These are phyloP conservation scores for Brachyalestes nurse DNA, from an alignment of 2,797 vertebrate species.

Conservation along the genomic window DNA sequence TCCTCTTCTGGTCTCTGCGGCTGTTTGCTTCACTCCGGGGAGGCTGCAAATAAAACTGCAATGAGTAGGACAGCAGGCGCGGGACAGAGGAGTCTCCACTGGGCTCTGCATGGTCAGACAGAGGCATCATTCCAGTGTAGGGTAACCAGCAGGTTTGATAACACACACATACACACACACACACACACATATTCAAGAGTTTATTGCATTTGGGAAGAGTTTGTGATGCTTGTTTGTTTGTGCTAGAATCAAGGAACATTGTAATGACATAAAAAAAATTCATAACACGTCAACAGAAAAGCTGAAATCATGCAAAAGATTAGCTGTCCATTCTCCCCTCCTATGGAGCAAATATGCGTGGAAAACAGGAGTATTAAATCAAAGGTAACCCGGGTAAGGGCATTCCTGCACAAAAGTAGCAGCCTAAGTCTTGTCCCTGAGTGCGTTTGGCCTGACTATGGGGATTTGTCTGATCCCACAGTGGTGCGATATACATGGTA, in stretches of 20 bases:
- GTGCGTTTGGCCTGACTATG: not conserved
- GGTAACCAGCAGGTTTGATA: conserved; percentile 49
- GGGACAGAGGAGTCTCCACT: conserved; percentile 20
- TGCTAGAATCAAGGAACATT: conserved; percentile 6
- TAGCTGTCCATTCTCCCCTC: not conserved
- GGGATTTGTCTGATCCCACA: conserved; percentile 22
- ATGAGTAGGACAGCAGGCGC: conserved; percentile 47
- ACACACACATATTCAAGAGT: conserved; percentile 2
- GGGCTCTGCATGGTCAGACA: conserved; percentile 37
- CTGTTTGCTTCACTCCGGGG: conserved; percentile 33
- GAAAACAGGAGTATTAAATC: not conserved
- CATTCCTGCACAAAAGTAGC: not conserved
- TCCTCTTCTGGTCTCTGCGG: conserved; percentile 50
- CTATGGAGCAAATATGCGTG: not conserved
- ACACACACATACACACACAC: conserved; percentile 24
- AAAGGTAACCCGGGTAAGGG: not conserved
- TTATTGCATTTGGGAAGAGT: conserved; percentile 22
- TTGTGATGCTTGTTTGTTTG: not conserved
- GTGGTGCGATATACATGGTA: not conserved
- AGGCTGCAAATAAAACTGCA: conserved; percentile 59
- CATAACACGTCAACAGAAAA: conserved; percentile 16
- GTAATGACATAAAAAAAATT: conserved; percentile 13
- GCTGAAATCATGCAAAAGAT: not conserved
- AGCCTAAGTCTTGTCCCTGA: conserved; percentile 6
- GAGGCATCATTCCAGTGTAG: conserved; percentile 51